Conservation (phyloP, 1,140 invertebrate species). For the Neodiprion virginianus region DNA sequence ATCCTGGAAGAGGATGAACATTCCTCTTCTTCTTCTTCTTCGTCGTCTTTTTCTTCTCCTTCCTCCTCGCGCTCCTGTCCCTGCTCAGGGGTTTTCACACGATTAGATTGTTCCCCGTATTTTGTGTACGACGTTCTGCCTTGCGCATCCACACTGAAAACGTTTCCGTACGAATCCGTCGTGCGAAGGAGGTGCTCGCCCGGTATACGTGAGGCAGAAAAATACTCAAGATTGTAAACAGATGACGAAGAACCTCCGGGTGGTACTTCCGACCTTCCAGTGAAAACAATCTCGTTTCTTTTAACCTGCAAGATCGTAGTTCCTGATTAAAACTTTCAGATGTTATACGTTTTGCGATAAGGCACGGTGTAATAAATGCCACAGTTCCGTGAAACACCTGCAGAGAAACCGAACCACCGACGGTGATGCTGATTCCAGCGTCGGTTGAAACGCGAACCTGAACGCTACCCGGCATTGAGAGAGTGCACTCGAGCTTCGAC, state of each 20-base stretch:
- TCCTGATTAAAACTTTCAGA: constrained; percentile 29
- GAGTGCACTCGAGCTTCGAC: constrained; percentile 40
- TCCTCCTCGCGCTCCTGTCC: too few species aligned
- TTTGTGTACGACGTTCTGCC: constrained; percentile 33
- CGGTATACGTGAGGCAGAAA: neutral
- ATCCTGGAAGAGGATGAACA: constrained; percentile 10
- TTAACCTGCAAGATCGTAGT: constrained; percentile 17
- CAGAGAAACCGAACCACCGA: constrained; percentile 23
- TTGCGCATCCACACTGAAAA: constrained; percentile 33
- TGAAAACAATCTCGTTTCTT: constrained; percentile 24
- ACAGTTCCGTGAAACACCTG: constrained; percentile 9
- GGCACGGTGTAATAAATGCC: neutral
- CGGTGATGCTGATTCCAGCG: constrained; percentile 24
- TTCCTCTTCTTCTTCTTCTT: constrained; percentile 17
- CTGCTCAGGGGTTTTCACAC: neutral
- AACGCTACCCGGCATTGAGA: constrained; percentile 41
- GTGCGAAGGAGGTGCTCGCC: constrained; percentile 31
- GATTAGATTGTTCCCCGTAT: constrained; percentile 6
- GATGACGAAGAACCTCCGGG: constrained; percentile 34
- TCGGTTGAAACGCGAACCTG: constrained; percentile 30
- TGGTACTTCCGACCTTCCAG: constrained; percentile 19
- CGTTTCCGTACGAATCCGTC: constrained; percentile 36
- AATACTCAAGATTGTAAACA: constrained; percentile 29
- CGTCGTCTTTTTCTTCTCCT: neutral
- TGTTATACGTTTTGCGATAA: constrained; percentile 33